phyloP scores from a whole-genome alignment of 1,140 invertebrate species.

The Zaprionus gabonicus region DNA sequence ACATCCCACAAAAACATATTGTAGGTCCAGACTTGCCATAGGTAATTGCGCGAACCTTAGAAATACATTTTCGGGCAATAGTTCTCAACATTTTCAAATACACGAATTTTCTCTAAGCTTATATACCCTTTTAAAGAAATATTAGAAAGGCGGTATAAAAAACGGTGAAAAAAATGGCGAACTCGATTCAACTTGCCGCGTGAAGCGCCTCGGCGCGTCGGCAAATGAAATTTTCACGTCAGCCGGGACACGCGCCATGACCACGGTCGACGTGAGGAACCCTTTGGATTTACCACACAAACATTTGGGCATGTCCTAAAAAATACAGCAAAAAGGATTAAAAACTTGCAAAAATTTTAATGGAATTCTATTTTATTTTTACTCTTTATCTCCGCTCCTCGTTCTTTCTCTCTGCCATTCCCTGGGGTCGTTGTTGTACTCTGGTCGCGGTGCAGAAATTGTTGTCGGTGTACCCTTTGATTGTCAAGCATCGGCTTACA shows the following conservation, averaged over 20 bases:
- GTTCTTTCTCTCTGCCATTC: not conserved
- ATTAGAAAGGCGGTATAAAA: not conserved
- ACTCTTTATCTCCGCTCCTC: not conserved
- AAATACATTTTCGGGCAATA: too few relatives aligned
- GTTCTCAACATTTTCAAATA: too few relatives aligned
- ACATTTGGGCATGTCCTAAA: constrained; percentile 57
- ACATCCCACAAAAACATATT: too few relatives aligned
- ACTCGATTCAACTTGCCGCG: constrained; percentile 30
- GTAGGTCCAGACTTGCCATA: too few relatives aligned
- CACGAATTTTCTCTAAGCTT: too few relatives aligned
- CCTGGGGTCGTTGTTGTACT: constrained; percentile 47
- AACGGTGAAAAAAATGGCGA: constrained; percentile 56
- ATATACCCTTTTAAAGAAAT: not conserved
- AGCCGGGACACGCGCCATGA: constrained; percentile 55
- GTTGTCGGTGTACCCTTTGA: constrained; percentile 71
- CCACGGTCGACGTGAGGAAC: constrained; percentile 42
- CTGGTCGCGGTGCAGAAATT: constrained; percentile 65
- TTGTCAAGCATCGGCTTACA: constrained; percentile 78
- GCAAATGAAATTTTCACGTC: constrained; percentile 78
- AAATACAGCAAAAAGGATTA: constrained; percentile 59
- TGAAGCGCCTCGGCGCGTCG: constrained; percentile 40
- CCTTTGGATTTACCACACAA: constrained; percentile 71
- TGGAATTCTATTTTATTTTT: constrained; percentile 67
- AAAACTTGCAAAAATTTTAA: constrained; percentile 81
- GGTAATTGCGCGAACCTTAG: too few relatives aligned